Percentiles rank a stretch among this genome's conserved stretches.
Conservation (phyloP, 1,140 invertebrate species). For the Zelostemma sp. region DNA sequence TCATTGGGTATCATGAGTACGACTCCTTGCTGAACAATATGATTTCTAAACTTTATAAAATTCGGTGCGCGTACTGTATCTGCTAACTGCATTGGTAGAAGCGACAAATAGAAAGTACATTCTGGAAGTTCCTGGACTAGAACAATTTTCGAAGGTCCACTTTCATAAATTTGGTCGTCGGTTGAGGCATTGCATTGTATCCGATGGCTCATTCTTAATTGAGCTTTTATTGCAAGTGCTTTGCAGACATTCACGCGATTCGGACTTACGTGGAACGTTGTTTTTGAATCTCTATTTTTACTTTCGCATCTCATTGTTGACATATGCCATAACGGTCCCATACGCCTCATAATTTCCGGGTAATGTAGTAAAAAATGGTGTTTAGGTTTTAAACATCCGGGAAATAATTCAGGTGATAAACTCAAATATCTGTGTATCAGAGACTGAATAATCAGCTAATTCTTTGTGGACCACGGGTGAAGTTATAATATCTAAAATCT, state of each 20-base stretch:
- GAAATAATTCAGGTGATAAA: constrained; percentile 11
- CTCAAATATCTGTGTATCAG: constrained; percentile 18
- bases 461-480: constrained; percentile 7
- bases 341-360: constrained; percentile 11
- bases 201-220: neutral
- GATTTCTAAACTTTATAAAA: neutral
- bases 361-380: constrained; percentile 28
- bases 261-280: neutral
- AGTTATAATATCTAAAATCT: constrained; percentile 22
- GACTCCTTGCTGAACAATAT: neutral
- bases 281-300: constrained; percentile 17
- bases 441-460: too few relatives aligned
- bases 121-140: neutral
- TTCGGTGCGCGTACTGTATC: neutral
- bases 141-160: too few relatives aligned
- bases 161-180: too few relatives aligned
- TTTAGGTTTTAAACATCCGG: constrained; percentile 18
- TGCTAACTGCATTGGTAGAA: neutral
- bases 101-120: too few relatives aligned
- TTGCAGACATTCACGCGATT: neutral
- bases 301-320: constrained; percentile 25
- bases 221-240: constrained; percentile 7
- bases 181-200: neutral
- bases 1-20: neutral
- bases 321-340: constrained; percentile 15